Evolutionary conservation across 1,140 invertebrate genomes (phyloP), one percentile per base, ranked within the genome.

Genomic region (Lepidurus couesii): DNA sequence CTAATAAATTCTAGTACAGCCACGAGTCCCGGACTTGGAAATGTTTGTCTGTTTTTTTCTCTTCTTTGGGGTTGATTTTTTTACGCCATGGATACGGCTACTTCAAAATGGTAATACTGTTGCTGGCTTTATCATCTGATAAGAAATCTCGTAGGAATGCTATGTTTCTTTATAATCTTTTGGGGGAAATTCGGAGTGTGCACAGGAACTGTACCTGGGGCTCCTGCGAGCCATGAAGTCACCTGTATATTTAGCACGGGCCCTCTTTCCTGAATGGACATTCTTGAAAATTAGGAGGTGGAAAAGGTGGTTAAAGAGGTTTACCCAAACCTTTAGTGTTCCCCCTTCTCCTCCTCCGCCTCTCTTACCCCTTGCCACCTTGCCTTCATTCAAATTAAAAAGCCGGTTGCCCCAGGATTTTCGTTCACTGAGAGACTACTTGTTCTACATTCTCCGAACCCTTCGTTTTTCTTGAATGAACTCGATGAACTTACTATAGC

Each of bases 181-280:
- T 65, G 53, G 53, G 21, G 45, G 21, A 65, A 65, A 21, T n/a
- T 7, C 53, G 5, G 16, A 21, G 13, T 7, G 16, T n/a, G 21
- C 53, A 65, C 53, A 65, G 53, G 8, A 13, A n/a, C 21, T 65
- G n/a, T 65, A 65, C 53, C 53, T 65, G 53, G 13, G 53, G 53
- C 53, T 65, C 16, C 16, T 65, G 16, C 6, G 53, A 65, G 53
- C 16, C 0, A 65, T 65, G 53, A 65, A 65, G 53, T 65, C 53
- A 65, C 53, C 13, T 65, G 53, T 65, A 65, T 65, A 65, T 65
- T 65, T 65, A 65, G 53, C 53, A 65, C 53, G 53, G 53, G 53
- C 53, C 53, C 53, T 4, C 53, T 65, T 65, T 65, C 53, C 53
- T 65, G 16, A 65, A 65, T 65, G 53, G 53, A 16, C 53, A 65